Evolutionary conservation across 2,113 vertebrate genomes (phyloP), one percentile per base, ranked within the genome.

Genomic region (Catharus fuscescens): DNA sequence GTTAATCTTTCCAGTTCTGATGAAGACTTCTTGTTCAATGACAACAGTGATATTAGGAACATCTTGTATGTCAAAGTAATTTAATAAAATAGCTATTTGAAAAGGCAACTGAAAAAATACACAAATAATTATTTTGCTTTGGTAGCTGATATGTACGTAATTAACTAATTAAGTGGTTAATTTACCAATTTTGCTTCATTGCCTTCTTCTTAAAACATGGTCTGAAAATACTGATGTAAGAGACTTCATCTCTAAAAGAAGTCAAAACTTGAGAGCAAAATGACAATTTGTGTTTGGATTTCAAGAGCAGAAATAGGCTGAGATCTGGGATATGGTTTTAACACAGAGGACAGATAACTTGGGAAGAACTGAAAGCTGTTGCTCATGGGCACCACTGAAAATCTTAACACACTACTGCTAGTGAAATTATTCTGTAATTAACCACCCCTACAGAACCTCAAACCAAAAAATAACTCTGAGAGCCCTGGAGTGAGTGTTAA

Each of bases 101-200:
- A 95, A 81, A 81, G 29, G 40, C 61, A 87, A 70, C 18, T 52
- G 31, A 76, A 79, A 95, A 86, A 88, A 45, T 59, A 82, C 8
- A 65, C 10, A 71, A 23, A 76, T 78, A 56, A 89, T 88, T 85
- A 31, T 59, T 95, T 88, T 91, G 40, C 23, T 90, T 94, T 86
- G 45, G 66, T 82, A 85, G 32, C 8, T 87, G 36, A 74, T 65
- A 77, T 2, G 8, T 65, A 77, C 2, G 8, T 65, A 80, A 93
- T 95, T 94, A 94, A 23, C 29, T 88, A 86, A 88, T 86, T 67
- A 86, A 66, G 19, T 52, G 23, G 8, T 32, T 89, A 84, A 89
- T 90, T 87, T 77, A 70, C 66, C 26, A 26, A 81, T 84, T 94
- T 88, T 93, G 19, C 12, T 61, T 88, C 8, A 76, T 83, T 94